These are phyloP conservation scores for Ptychadena robeensis DNA, from an alignment of 2,797 vertebrate species.

Conservation along the genomic window DNA sequence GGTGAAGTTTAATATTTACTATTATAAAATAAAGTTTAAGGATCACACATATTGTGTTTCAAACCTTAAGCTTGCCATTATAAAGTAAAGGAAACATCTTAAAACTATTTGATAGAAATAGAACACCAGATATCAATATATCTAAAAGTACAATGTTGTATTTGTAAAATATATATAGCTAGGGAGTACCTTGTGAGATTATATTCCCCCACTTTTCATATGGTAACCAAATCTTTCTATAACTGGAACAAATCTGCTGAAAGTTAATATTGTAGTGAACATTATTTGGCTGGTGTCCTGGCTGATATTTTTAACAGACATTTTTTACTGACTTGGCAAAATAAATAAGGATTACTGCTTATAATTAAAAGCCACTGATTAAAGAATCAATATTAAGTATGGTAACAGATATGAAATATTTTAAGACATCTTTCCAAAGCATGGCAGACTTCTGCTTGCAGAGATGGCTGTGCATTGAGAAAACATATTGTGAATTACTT, in stretches of 20 bases:
- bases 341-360: constrained; percentile 19
- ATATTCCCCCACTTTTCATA: constrained; percentile 49
- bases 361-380: constrained; percentile 32
- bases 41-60: neutral
- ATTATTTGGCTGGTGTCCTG: constrained; percentile 49
- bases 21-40: neutral
- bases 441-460: no score
- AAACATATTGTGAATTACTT: no score
- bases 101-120: constrained; percentile 51
- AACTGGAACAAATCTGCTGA: constrained; percentile 56
- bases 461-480: no score
- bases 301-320: constrained; percentile 54
- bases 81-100: constrained; percentile 33
- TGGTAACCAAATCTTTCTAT: constrained; percentile 49
- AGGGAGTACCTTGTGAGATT: constrained; percentile 55
- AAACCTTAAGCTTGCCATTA: neutral
- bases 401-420: no score
- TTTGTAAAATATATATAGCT: constrained; percentile 57
- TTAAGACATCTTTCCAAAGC: no score
- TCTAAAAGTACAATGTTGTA: constrained; percentile 38
- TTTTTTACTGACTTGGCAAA: constrained; percentile 31
- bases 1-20: neutral
- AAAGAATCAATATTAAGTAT: no score
- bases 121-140: constrained; percentile 33
- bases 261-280: constrained; percentile 51